Conservation (phyloP, 2,113 vertebrate genomes). For the human region DNA sequence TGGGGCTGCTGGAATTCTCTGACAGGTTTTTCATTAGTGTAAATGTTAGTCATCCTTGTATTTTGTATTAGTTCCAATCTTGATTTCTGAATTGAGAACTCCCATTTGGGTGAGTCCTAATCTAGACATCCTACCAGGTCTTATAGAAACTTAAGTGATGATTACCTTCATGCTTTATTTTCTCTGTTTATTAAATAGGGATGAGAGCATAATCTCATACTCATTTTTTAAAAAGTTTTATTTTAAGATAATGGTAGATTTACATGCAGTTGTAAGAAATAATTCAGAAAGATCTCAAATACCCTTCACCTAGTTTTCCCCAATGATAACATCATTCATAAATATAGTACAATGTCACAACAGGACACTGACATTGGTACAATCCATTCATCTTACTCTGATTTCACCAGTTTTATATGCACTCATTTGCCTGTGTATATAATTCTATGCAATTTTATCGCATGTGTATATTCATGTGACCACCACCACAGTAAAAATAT, state of each 20-base stretch:
- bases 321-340: neutral
- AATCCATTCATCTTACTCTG: neutral
- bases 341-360: neutral
- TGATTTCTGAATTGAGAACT: conserved; percentile 19
- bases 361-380: neutral
- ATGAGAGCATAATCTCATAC: neutral
- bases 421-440: neutral
- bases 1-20: neutral
- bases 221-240: neutral
- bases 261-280: conserved; percentile 8
- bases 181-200: conserved; percentile 4
- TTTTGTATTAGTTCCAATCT: conserved; percentile 13
- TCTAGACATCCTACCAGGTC: neutral
- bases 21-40: neutral
- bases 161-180: neutral
- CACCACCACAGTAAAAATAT: neutral
- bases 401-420: neutral
- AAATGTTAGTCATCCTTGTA: neutral
- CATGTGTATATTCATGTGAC: neutral
- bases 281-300: neutral
- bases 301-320: neutral
- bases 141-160: conserved; percentile 9
- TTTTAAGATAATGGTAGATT: conserved; percentile 15
- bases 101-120: neutral
- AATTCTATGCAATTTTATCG: neutral